Evolutionary conservation across 2,888 invertebrate genomes (phyloP).

Genomic region (Griposia aprilina): DNA sequence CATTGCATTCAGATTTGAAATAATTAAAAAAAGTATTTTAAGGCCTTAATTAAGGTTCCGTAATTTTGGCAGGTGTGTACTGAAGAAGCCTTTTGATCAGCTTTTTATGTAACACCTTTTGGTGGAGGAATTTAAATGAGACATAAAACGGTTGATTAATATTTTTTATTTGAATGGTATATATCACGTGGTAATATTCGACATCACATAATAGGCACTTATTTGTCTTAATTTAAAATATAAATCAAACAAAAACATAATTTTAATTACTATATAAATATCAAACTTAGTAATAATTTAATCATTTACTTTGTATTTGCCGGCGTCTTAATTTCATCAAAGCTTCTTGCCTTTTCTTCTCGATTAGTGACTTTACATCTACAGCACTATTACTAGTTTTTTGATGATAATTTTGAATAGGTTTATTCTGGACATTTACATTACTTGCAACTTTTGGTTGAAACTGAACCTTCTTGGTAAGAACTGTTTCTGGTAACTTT

Average conservation of each 20-base stretch:
- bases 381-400: conserved; percentile 59
- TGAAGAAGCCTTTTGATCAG: neutral
- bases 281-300: conserved; percentile 40
- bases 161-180: conserved; percentile 29
- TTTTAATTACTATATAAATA: conserved; percentile 54
- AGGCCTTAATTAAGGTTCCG: neutral
- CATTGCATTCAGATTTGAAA: neutral
- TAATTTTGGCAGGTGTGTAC: neutral
- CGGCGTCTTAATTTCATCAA: conserved; percentile 84
- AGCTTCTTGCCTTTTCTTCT: conserved; percentile 88
- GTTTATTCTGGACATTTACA: conserved; percentile 57
- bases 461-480: conserved; percentile 66
- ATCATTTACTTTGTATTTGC: conserved; percentile 75
- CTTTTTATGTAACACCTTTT: neutral
- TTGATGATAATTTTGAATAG: conserved; percentile 42
- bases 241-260: conserved; percentile 61
- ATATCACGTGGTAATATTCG: conserved; percentile 47
- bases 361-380: conserved; percentile 82
- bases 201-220: conserved; percentile 49
- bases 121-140: conserved; percentile 4
- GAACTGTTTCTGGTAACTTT: conserved; percentile 37
- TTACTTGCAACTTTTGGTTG: conserved; percentile 77
- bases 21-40: neutral
- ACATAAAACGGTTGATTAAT: conserved; percentile 13
- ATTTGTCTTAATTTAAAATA: conserved; percentile 37